Conservation (phyloP, 2,888 invertebrate species). For the Rhodophaea formosa region DNA sequence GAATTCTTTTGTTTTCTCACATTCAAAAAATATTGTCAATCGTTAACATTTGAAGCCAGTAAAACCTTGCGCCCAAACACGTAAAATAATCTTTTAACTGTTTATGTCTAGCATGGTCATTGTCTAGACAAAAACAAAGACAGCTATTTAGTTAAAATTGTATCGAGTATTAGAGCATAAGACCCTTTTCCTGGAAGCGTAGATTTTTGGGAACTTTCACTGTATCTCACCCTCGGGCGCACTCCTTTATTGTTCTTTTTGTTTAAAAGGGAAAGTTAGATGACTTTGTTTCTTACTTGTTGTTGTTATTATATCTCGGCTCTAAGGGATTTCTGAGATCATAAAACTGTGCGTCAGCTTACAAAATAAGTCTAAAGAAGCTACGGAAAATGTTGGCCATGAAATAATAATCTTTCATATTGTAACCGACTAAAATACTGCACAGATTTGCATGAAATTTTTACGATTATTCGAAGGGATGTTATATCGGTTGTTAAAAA, state of each 20-base stretch:
- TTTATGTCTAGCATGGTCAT: too few relatives aligned
- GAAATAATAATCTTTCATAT: too few relatives aligned
- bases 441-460: too few relatives aligned
- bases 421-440: too few relatives aligned
- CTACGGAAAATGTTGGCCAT: too few relatives aligned
- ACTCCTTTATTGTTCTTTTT: slow-evolving; percentile 4
- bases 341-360: neutral
- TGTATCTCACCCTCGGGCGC: slow-evolving; percentile 5
- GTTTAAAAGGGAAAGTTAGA: slow-evolving; percentile 14
- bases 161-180: too few relatives aligned
- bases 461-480: too few relatives aligned
- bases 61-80: neutral
- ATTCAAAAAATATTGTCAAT: neutral
- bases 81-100: too few relatives aligned
- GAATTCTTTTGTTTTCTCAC: neutral
- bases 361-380: too few relatives aligned
- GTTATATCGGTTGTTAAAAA: too few relatives aligned
- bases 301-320: neutral
- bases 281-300: slow-evolving; percentile 11
- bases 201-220: slow-evolving; percentile 7
- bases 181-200: neutral
- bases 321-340: neutral
- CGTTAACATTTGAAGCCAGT: neutral
- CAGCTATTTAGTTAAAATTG: too few relatives aligned
- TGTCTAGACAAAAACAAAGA: too few relatives aligned